These are phyloP conservation scores for Pterocles orientalis DNA, from an alignment of 2,113 vertebrate species.

Conservation along the genomic window DNA sequence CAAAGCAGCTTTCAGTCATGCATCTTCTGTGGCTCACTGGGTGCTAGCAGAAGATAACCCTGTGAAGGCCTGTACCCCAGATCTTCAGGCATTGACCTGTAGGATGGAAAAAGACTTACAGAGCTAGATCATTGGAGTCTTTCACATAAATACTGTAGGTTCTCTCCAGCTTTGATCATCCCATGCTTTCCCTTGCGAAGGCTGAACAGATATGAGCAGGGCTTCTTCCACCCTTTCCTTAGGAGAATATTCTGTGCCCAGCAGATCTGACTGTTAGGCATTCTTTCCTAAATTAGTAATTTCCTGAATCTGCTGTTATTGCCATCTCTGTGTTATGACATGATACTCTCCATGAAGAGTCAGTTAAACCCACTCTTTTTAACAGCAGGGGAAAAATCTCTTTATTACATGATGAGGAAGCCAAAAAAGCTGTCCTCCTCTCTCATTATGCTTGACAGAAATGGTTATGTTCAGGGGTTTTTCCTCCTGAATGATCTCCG, in stretches of 20 bases:
- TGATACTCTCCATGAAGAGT: background rate
- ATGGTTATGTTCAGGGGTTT: background rate
- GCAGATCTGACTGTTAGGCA: background rate
- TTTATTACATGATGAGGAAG: background rate
- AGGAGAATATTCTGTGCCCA: background rate
- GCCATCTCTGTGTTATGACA: background rate
- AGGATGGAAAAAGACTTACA: background rate
- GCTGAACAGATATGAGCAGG: background rate
- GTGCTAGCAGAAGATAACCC: background rate
- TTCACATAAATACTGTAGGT: background rate
- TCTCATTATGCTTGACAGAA: background rate
- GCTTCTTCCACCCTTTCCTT: background rate
- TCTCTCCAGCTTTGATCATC: background rate
- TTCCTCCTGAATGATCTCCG: constrained; percentile 18
- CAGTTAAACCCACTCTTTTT: background rate
- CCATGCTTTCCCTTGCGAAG: background rate
- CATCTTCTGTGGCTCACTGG: background rate
- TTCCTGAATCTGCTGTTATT: background rate
- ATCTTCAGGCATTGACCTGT: background rate
- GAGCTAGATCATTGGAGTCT: background rate
- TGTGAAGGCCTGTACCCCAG: background rate
- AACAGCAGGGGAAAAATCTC: background rate
- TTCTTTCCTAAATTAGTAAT: background rate
- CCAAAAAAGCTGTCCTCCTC: background rate
- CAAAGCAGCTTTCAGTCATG: background rate